Percentiles rank a stretch among this genome's conserved stretches.
phyloP scores from a whole-genome alignment of 2,888 invertebrate genomes.

The Reticulitermes lucifugus region DNA sequence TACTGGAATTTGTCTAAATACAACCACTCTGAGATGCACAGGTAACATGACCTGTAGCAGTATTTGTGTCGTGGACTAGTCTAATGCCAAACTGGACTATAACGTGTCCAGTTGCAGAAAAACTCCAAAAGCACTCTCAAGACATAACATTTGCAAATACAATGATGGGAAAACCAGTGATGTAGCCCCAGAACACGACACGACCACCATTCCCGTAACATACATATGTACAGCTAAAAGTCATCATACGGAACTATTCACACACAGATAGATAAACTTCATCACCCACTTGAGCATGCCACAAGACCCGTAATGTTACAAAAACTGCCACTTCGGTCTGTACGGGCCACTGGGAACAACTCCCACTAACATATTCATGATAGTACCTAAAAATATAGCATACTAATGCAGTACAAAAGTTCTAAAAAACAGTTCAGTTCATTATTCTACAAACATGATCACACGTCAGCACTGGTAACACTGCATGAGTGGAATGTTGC shows the following conservation, averaged over 20 bases:
- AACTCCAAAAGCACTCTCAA: too few species aligned
- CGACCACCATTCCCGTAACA: background rate
- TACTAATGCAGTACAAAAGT: background rate
- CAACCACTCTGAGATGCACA: too few species aligned
- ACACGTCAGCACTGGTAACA: too few species aligned
- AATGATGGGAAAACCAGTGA: background rate
- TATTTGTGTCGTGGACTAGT: too few species aligned
- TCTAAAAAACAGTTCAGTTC: background rate
- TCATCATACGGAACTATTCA: background rate
- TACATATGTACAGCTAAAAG: background rate
- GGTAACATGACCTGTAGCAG: too few species aligned
- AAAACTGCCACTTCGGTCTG: background rate
- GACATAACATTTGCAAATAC: too few species aligned
- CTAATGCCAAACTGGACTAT: too few species aligned
- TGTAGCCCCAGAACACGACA: background rate
- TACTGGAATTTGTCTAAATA: too few species aligned
- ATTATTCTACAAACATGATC: too few species aligned
- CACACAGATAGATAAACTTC: background rate
- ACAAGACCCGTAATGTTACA: background rate
- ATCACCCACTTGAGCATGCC: background rate
- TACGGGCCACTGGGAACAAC: background rate
- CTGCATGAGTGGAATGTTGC: too few species aligned
- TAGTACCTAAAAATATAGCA: background rate
- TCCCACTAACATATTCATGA: background rate
- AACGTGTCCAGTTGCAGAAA: too few species aligned